Evolutionary conservation across 2,797 vertebrate genomes (phyloP).

Genomic region (Lophotriccus pileatus): DNA sequence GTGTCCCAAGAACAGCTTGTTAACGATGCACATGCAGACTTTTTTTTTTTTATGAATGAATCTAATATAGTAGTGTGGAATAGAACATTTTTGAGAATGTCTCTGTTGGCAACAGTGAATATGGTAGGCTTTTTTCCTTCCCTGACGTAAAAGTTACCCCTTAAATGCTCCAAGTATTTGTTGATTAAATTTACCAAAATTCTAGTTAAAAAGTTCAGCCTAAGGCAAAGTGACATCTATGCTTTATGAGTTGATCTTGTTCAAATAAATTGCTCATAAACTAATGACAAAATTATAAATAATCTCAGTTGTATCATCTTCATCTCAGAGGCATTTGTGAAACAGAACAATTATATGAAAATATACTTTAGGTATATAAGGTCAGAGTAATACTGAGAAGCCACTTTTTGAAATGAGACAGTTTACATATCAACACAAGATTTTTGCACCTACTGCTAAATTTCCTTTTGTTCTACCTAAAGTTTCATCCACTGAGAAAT

Average conservation of each 20-base stretch:
- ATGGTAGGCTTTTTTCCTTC: neutral
- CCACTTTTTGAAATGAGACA: neutral
- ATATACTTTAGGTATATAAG: neutral
- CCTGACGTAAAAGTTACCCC: neutral
- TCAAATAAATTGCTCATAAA: neutral
- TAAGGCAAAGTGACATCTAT: neutral
- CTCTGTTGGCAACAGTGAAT: neutral
- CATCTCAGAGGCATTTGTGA: neutral
- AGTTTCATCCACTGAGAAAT: neutral
- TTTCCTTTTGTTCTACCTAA: neutral
- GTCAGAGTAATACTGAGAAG: neutral
- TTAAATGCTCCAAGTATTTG: neutral
- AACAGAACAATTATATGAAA: neutral
- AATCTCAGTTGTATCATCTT: neutral
- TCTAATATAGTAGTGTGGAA: neutral
- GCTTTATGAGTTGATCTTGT: neutral
- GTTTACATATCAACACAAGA: neutral
- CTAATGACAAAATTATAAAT: neutral
- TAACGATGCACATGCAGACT: neutral
- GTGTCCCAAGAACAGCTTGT: neutral
- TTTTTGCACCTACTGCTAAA: neutral
- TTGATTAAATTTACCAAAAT: neutral
- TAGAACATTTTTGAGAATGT: neutral
- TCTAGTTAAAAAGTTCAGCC: neutral
- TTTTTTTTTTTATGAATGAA: neutral